Evolutionary conservation across 1,140 invertebrate species (phyloP).

Genomic region (Apis florea): DNA sequence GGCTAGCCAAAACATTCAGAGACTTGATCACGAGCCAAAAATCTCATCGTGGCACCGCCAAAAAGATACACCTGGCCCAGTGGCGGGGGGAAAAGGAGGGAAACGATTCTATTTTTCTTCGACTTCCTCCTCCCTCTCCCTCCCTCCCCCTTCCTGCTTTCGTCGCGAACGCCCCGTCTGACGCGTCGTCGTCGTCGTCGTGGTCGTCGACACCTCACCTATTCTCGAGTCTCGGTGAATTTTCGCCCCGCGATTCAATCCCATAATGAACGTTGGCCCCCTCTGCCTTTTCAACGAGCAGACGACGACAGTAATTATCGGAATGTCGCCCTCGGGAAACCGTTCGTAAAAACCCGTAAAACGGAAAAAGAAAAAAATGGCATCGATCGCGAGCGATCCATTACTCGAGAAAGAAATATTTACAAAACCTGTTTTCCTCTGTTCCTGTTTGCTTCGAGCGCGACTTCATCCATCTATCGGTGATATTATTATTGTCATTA

Average conservation of each 20-base stretch:
- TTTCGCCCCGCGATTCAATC: background rate
- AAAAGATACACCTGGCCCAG: slow-evolving; percentile 71
- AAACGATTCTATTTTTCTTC: slow-evolving; percentile 36
- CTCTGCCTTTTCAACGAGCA: background rate
- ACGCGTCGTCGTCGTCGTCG: no score
- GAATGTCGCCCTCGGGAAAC: background rate
- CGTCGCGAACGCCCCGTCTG: no score
- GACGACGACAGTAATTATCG: slow-evolving; percentile 6
- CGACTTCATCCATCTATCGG: slow-evolving; percentile 32
- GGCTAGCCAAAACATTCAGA: slow-evolving; percentile 71
- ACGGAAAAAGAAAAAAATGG: background rate
- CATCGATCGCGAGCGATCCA: background rate
- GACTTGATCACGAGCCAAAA: slow-evolving; percentile 73
- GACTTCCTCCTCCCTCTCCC: background rate
- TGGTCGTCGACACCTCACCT: background rate
- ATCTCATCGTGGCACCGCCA: slow-evolving; percentile 67
- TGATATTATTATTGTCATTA: no score
- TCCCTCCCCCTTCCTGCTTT: no score
- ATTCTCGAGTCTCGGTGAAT: background rate
- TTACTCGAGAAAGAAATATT: slow-evolving; percentile 27
- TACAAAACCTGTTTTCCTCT: background rate
- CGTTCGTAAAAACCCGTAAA: background rate
- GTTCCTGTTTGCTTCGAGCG: background rate
- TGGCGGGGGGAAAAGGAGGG: slow-evolving; percentile 12
- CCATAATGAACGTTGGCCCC: background rate